Percentiles rank a stretch among this genome's conserved stretches.
Evolutionary conservation across 2,113 vertebrate species (phyloP).

Genomic region (Garra rufa): DNA sequence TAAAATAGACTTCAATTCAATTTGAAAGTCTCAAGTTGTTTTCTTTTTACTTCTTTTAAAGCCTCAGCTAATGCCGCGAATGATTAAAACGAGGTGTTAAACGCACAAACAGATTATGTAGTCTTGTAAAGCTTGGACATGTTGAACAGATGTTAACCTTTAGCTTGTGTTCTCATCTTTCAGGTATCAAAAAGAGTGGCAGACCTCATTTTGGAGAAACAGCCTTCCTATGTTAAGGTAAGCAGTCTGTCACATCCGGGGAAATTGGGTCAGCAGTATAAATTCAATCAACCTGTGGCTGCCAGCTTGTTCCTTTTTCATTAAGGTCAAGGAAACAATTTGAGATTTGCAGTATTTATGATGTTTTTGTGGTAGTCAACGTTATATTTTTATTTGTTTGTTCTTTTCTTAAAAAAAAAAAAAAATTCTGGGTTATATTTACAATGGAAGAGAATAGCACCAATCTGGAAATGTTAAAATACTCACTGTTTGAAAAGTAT

Average conservation of each 20-base stretch:
- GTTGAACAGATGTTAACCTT: conserved; percentile 34
- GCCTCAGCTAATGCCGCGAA: not conserved
- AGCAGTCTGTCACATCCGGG: conserved; percentile 44
- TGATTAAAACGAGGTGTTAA: not conserved
- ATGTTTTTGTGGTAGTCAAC: not conserved
- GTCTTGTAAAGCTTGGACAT: not conserved
- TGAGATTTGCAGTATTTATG: not conserved
- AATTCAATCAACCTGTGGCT: not conserved
- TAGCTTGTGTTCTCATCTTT: conserved; percentile 42
- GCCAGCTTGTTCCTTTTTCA: not conserved
- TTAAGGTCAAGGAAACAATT: not conserved
- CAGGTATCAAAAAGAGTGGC: conserved; percentile 98
- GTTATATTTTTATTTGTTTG: not conserved
- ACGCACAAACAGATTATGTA: conserved; percentile 10
- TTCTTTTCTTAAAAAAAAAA: too few relatives aligned
- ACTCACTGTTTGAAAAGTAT: not conserved
- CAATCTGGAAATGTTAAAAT: not conserved
- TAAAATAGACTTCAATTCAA: not conserved
- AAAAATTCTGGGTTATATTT: not conserved
- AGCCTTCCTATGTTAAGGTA: conserved; percentile 98
- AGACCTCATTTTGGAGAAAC: conserved; percentile 98
- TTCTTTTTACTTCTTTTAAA: not conserved
- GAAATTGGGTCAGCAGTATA: not conserved
- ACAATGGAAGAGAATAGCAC: not conserved
- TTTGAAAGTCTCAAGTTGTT: not conserved